phyloP scores from a whole-genome alignment of 2,888 invertebrate genomes.

The Ophioninae sp. region DNA sequence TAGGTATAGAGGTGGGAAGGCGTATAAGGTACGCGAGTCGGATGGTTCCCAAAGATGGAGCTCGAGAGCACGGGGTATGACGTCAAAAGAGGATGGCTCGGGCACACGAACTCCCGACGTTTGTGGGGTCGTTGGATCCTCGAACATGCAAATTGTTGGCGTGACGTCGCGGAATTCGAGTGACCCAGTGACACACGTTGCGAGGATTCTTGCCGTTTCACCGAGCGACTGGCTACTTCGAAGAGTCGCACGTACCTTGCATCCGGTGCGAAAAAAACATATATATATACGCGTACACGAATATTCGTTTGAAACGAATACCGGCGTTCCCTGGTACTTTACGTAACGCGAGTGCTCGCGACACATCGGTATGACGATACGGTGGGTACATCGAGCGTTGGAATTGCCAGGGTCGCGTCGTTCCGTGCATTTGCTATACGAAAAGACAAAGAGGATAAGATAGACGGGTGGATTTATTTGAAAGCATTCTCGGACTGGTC shows the following conservation, averaged over 20 bases:
- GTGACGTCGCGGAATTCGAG: conserved; percentile 62
- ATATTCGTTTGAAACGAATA: conserved; percentile 12
- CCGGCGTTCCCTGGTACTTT: conserved; percentile 26
- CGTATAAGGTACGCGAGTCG: conserved; percentile 24
- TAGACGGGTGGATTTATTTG: neutral
- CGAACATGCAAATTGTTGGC: conserved; percentile 60
- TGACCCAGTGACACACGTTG: conserved; percentile 63
- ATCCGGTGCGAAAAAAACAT: conserved; percentile 1
- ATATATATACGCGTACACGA: neutral
- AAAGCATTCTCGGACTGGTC: neutral
- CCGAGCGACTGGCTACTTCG: conserved; percentile 23
- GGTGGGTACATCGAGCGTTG: conserved; percentile 26
- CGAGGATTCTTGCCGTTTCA: conserved; percentile 54
- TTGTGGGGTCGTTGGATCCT: conserved; percentile 59
- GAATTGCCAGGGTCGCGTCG: conserved; percentile 42
- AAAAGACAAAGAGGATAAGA: neutral
- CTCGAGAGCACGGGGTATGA: conserved; percentile 32
- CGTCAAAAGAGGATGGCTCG: conserved; percentile 47
- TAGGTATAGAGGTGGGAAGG: conserved; percentile 4
- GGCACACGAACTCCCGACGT: conserved; percentile 45
- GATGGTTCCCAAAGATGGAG: conserved; percentile 44
- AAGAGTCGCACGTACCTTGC: conserved; percentile 24
- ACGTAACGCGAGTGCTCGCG: neutral
- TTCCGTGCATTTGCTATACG: conserved; percentile 20
- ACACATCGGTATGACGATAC: conserved; percentile 33